A percentile compares a stretch with the other conserved stretches of the same genome.
Conservation (phyloP, 2,797 vertebrate genomes). For the Notamacropus eugenii region DNA sequence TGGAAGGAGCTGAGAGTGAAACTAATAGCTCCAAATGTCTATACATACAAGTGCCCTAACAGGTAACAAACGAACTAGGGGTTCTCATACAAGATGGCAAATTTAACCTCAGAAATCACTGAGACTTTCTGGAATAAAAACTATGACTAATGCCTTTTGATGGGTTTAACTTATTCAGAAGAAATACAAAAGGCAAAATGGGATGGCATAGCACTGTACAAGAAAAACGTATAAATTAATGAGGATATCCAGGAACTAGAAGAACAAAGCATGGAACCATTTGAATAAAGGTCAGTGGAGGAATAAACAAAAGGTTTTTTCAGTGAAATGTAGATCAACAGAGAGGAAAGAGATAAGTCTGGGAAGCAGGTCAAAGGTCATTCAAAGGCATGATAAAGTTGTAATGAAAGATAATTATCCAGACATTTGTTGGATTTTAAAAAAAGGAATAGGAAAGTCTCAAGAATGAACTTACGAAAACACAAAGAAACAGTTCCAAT, state of each 20-base stretch:
- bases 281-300: neutral
- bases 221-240: neutral
- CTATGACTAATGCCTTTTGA: neutral
- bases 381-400: neutral
- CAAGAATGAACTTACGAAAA: neutral
- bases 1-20: no score
- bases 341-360: neutral
- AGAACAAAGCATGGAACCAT: neutral
- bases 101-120: neutral
- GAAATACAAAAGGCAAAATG: neutral
- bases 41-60: neutral
- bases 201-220: neutral
- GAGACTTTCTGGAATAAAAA: neutral
- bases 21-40: neutral
- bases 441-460: neutral
- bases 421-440: neutral
- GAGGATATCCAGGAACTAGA: neutral
- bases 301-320: neutral
- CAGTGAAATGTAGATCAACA: neutral
- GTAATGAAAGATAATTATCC: neutral
- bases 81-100: neutral
- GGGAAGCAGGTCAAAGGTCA: neutral
- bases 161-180: neutral
- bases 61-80: neutral
- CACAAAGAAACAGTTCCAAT: neutral